Conservation (phyloP, 2,113 vertebrate genomes). For the Cygnus buccinator region DNA sequence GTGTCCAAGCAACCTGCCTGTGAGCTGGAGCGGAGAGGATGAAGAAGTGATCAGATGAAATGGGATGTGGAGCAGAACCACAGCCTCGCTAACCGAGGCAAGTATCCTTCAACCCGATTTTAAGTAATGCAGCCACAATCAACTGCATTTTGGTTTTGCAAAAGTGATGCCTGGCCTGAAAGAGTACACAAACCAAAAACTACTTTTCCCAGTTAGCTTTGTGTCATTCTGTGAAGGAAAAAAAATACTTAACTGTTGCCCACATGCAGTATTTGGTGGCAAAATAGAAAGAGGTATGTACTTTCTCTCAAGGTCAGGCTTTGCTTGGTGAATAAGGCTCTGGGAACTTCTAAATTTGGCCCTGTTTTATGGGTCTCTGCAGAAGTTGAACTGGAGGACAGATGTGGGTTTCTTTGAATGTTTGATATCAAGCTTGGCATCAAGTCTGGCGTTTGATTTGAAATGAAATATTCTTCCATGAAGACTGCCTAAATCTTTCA, state of each 20-base stretch:
- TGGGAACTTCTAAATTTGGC: not conserved
- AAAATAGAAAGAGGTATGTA: not conserved
- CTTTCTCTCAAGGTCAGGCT: not conserved
- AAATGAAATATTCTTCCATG: not conserved
- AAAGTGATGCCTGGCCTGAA: not conserved
- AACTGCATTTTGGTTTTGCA: not conserved
- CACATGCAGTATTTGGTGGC: not conserved
- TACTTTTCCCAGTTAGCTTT: not conserved
- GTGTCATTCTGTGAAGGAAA: not conserved
- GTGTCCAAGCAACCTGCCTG: not conserved
- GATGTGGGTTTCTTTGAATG: not conserved
- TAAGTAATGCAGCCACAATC: fast-evolving
- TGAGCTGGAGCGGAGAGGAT: not conserved
- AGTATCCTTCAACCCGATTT: not conserved
- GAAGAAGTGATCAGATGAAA: not conserved
- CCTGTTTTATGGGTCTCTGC: not conserved
- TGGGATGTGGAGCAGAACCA: fast-evolving
- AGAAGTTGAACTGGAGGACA: not conserved
- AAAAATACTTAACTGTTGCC: not conserved
- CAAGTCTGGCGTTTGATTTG: not conserved
- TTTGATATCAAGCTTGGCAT: no score
- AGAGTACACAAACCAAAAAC: not conserved
- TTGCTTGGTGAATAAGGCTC: not conserved
- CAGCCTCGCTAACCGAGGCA: not conserved
- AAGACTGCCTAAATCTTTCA: not conserved